Conservation (phyloP, 1,140 invertebrate genomes). For the Conopomorpha cramerella region DNA sequence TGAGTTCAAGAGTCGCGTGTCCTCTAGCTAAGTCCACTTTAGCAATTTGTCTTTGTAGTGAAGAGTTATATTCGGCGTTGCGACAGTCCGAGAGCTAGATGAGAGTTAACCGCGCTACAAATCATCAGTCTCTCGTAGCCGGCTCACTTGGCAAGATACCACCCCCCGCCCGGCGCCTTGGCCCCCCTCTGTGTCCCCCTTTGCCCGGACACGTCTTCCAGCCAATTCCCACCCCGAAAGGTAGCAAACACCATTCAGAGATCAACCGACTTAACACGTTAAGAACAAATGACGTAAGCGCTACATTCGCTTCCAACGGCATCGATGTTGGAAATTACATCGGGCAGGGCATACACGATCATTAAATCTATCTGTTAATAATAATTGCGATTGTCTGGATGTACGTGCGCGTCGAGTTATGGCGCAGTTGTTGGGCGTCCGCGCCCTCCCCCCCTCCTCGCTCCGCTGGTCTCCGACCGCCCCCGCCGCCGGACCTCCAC, state of each 20-base stretch:
- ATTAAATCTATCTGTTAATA: constrained; percentile 46
- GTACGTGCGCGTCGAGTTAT: constrained; percentile 37
- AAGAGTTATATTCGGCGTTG: constrained; percentile 22
- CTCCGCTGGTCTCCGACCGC: no score
- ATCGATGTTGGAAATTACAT: constrained; percentile 16
- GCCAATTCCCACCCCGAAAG: constrained; percentile 21
- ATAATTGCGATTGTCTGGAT: constrained; percentile 44
- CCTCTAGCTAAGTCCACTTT: no score
- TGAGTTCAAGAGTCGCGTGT: no score
- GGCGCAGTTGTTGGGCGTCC: constrained; percentile 33
- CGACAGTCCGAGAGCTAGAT: constrained; percentile 23
- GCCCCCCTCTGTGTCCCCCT: constrained; percentile 6
- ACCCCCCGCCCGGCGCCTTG: constrained; percentile 4
- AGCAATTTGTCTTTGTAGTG: constrained; percentile 23
- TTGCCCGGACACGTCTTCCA: constrained; percentile 10
- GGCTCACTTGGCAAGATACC: constrained; percentile 21
- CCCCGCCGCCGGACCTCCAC: constrained; percentile 12
- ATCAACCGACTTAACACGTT: no score
- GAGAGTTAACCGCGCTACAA: constrained; percentile 33
- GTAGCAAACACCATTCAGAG: constrained; percentile 10
- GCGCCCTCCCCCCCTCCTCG: constrained; percentile 7
- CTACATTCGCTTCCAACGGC: constrained; percentile 15
- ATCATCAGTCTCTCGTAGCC: constrained; percentile 22
- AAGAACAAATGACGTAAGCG: constrained; percentile 17
- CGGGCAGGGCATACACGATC: constrained; percentile 20